Evolutionary conservation across 2,888 invertebrate genomes (phyloP), one percentile per base, ranked within the genome.

Genomic region (Rhagophthalmus giganteus): DNA sequence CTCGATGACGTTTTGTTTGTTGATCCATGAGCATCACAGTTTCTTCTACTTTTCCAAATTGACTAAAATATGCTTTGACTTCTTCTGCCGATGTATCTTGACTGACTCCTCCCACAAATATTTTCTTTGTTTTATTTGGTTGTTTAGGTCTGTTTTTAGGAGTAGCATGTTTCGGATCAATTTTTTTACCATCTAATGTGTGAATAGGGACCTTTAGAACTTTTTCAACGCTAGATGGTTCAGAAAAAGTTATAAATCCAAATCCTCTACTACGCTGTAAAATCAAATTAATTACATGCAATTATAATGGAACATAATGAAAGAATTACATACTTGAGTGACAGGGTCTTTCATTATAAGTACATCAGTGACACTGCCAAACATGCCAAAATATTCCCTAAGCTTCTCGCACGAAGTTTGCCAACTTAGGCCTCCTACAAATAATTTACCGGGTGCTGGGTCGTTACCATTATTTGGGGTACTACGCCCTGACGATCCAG

Each of bases 11-110:
- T 70, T 92, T 92, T 16, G 93, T 93, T 76, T 93, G 92, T 76
- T 93, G 92, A 73, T 93, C 92, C 92, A 93, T 93, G 62, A 93
- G 80, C 92, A 93, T 92, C 10, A 92, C 92, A 15, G 92, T 90
- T 75, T 93, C 93, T 71, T 92, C 92, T 11, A 91, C 92, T 69
- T 87, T 87, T 10, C 93, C 93, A 74, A 91, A 93, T 75, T 92
- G 91, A 59, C 86, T 85, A 81, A 93, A 93, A 75, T 92, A 93
- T 25, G 88, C 87, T 74, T 91, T 88, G 4, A 93, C 92, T 75
- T 93, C 93, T 47, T 93, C 93, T 41, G 90, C 89, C 16, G 90
- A 89, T 1, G 93, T 93, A 78, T 93, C 93, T 74, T 93, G 93
- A 47, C 91, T 91, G 54, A 93, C 92, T 47, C 93, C 93, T 41